These are phyloP conservation scores for Ceratina japonica DNA, from an alignment of 1,140 invertebrate species.

Conservation along the genomic window DNA sequence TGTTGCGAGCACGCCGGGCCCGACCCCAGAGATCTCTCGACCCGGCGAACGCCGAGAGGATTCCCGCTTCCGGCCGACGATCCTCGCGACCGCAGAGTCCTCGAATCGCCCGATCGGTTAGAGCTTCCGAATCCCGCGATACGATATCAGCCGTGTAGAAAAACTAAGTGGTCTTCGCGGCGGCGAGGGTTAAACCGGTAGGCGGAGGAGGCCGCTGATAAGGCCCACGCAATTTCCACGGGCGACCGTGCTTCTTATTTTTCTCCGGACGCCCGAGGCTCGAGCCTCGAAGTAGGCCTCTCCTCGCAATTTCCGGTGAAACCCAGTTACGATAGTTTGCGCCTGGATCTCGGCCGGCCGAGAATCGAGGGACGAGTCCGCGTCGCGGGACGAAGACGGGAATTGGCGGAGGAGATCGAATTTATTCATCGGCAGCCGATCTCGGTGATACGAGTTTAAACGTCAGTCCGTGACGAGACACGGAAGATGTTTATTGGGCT, in stretches of 20 bases:
- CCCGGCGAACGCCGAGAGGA: slow-evolving; percentile 19
- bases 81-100: background rate
- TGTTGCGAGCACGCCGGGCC: slow-evolving; percentile 50
- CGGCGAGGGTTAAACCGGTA: background rate
- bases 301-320: slow-evolving; percentile 64
- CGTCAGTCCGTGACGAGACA: slow-evolving; percentile 10
- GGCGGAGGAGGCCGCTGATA: too few species aligned
- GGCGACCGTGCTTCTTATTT: background rate
- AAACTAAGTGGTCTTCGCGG: too few species aligned
- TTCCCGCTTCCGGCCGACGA: slow-evolving; percentile 48
- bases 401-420: too few species aligned
- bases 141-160: too few species aligned
- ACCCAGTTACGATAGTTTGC: slow-evolving; percentile 58
- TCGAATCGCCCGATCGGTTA: background rate
- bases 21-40: slow-evolving; percentile 37
- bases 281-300: slow-evolving; percentile 23
- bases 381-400: background rate
- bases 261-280: background rate
- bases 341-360: slow-evolving; percentile 45
- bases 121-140: too few species aligned
- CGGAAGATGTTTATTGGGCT: background rate
- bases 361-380: background rate
- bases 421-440: background rate
- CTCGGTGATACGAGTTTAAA: background rate
- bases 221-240: slow-evolving; percentile 53